These are phyloP conservation scores for Sympetrum striolatum DNA, from an alignment of 2,888 invertebrate genomes.

Conservation along the genomic window DNA sequence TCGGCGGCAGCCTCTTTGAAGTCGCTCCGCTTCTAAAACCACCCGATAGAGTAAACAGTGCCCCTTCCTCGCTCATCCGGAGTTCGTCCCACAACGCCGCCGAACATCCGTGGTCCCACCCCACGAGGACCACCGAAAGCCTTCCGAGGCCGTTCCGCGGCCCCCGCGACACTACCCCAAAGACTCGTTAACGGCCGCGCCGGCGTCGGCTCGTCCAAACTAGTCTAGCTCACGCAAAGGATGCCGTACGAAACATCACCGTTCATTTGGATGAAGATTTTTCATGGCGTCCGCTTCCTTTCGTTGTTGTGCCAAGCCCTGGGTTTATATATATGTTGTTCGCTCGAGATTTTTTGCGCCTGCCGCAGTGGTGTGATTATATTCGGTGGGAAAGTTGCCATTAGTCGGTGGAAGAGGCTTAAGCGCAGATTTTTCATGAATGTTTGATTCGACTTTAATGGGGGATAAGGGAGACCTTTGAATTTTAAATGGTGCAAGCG, in stretches of 20 bases:
- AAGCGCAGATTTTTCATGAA: too few species aligned
- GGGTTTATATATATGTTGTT: too few species aligned
- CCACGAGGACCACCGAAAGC: not conserved
- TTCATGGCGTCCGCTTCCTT: too few species aligned
- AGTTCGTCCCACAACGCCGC: not conserved
- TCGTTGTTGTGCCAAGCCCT: too few species aligned
- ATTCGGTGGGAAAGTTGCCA: too few species aligned
- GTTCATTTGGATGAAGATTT: not conserved
- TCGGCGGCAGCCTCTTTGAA: constrained; percentile 30
- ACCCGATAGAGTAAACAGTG: constrained; percentile 9
- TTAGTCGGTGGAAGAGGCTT: too few species aligned
- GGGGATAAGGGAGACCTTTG: too few species aligned
- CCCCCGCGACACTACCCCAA: not conserved
- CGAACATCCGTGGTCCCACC: not conserved
- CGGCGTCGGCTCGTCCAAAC: not conserved
- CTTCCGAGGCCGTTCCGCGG: not conserved
- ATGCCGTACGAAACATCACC: not conserved
- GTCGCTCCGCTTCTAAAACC: not conserved
- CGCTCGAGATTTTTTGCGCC: too few species aligned
- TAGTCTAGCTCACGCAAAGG: not conserved
- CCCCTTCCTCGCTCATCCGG: not conserved
- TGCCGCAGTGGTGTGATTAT: too few species aligned
- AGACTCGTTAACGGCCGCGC: constrained; percentile 7
- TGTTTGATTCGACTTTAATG: too few species aligned
- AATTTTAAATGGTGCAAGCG: too few species aligned